Evolutionary conservation across 2,797 vertebrate species (phyloP).

Genomic region (Coccyzus lansbergi): DNA sequence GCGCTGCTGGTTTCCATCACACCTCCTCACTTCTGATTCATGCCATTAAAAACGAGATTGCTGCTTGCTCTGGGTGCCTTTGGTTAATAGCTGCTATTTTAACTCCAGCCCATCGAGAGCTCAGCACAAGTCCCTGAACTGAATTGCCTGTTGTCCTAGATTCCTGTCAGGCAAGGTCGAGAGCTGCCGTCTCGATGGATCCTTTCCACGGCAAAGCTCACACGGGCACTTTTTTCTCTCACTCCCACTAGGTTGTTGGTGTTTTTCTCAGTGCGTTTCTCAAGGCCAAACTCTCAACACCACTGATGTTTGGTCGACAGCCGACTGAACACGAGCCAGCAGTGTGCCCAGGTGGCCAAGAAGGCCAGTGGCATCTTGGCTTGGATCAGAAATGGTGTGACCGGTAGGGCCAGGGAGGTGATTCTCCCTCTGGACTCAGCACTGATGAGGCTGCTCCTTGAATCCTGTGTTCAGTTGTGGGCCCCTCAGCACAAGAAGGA

Average conservation of each 20-base stretch:
- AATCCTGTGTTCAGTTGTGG: no score
- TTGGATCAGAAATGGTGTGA: no score
- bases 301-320: fast-evolving
- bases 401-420: no score
- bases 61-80: not conserved
- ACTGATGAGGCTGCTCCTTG: no score
- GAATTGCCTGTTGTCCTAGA: not conserved
- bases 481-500: no score
- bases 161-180: not conserved
- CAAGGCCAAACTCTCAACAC: not conserved
- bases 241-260: fast-evolving
- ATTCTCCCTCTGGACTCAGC: no score
- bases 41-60: not conserved
- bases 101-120: not conserved
- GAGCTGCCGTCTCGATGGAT: not conserved
- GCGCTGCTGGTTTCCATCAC: not conserved
- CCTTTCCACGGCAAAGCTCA: not conserved
- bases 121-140: not conserved
- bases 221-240: not conserved
- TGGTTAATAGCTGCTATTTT: not conserved
- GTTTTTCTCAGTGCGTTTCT: not conserved
- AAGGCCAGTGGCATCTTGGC: no score
- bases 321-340: no score
- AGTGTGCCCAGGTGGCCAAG: no score
- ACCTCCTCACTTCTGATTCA: not conserved